Evolutionary conservation across 2,888 invertebrate genomes (phyloP).

Genomic region (Terebella lapidaria): DNA sequence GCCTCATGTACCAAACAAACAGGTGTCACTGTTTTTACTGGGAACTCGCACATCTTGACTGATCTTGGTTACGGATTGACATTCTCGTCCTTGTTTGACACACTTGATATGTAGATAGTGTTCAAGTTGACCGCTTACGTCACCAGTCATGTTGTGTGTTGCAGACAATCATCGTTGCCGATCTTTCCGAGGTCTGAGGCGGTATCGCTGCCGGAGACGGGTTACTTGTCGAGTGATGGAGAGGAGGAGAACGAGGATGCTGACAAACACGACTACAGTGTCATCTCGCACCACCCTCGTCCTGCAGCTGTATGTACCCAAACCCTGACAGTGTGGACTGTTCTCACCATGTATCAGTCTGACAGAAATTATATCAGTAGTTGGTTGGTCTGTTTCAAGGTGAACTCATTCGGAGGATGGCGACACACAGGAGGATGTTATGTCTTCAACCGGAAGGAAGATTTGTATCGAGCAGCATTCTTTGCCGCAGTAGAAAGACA

Average conservation of each 20-base stretch:
- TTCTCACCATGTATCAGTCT: no score
- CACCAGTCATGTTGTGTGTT: slow-evolving; percentile 3
- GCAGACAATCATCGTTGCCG: slow-evolving; percentile 9
- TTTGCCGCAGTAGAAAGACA: slow-evolving; percentile 41
- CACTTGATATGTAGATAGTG: no score
- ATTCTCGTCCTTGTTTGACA: no score
- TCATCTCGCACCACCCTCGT: slow-evolving; percentile 39
- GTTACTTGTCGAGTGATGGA: slow-evolving; percentile 18
- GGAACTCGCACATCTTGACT: no score
- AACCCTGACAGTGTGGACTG: no score
- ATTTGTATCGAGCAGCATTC: slow-evolving; percentile 42
- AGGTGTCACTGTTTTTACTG: no score
- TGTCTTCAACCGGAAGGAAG: slow-evolving; percentile 39
- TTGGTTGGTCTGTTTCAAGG: no score
- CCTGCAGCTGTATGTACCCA: slow-evolving; percentile 39
- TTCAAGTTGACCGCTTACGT: no score
- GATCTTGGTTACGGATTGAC: no score
- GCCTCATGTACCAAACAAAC: no score
- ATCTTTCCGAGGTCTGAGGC: slow-evolving; percentile 20
- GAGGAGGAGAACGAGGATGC: slow-evolving; percentile 25
- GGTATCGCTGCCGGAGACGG: slow-evolving; percentile 13
- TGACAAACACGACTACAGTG: slow-evolving; percentile 30
- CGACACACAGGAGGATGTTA: slow-evolving; percentile 32
- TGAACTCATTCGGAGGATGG: slow-evolving; percentile 46
- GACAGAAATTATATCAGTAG: no score